These are phyloP conservation scores for Oreotragus oreotragus DNA, from an alignment of 2,113 vertebrate genomes.

Conservation along the genomic window DNA sequence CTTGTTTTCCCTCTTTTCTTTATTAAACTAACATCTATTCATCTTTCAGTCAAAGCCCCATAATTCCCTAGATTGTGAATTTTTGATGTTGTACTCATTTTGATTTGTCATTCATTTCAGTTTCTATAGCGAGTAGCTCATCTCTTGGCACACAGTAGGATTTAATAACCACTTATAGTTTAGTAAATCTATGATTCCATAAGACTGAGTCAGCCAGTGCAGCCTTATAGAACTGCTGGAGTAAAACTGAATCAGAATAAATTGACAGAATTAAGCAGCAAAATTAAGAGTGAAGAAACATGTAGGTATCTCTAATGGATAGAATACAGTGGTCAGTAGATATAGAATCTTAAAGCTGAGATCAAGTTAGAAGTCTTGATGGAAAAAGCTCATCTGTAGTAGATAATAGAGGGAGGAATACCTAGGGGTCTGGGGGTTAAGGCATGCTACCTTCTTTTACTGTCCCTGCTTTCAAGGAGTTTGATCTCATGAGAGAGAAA, in stretches of 20 bases:
- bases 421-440: not conserved
- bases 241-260: not conserved
- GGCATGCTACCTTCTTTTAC: not conserved
- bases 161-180: not conserved
- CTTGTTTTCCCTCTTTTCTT: not conserved
- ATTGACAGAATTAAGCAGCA: not conserved
- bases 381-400: not conserved
- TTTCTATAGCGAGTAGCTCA: not conserved
- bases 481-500: not conserved
- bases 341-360: not conserved
- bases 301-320: not conserved
- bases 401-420: not conserved
- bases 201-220: not conserved
- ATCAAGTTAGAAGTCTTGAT: not conserved
- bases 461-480: not conserved
- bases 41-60: not conserved
- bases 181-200: not conserved
- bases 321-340: not conserved
- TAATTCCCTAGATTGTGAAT: not conserved
- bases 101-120: not conserved
- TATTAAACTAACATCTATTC: not conserved
- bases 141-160: not conserved
- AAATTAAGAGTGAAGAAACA: not conserved
- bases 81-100: not conserved
- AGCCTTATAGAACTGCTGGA: not conserved